Conservation (phyloP, 1,140 invertebrate genomes). For the Scaptodrosophila lebanonensis region DNA sequence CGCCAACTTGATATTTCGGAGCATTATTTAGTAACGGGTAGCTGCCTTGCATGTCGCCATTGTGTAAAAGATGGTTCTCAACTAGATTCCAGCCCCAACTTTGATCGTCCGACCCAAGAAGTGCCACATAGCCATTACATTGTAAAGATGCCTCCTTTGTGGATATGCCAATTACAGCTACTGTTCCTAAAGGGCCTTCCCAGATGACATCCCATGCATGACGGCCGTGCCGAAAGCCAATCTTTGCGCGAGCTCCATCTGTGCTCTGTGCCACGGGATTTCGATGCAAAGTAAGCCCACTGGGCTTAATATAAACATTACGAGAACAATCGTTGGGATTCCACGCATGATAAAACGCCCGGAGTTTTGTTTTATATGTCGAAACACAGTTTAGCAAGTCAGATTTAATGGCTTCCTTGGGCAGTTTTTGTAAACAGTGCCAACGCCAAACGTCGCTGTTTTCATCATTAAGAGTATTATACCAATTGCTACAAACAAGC, state of each 20-base stretch:
- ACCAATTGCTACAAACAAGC: slow-evolving; percentile 96
- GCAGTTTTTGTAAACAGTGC: slow-evolving; percentile 91
- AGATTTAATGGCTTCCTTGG: slow-evolving; percentile 94
- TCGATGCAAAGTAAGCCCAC: slow-evolving; percentile 97
- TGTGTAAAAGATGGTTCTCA: slow-evolving; percentile 97
- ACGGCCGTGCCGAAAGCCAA: slow-evolving; percentile 93
- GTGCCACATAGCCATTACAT: slow-evolving; percentile 95
- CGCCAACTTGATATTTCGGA: slow-evolving; percentile 98
- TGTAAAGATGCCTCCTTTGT: slow-evolving; percentile 94
- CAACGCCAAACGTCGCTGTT: slow-evolving; percentile 97
- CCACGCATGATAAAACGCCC: slow-evolving; percentile 97
- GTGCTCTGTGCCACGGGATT: slow-evolving; percentile 99
- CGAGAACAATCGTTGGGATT: slow-evolving; percentile 97
- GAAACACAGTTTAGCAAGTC: slow-evolving; percentile 92
- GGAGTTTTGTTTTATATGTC: slow-evolving; percentile 95
- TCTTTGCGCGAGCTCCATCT: slow-evolving; percentile 96
- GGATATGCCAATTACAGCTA: slow-evolving; percentile 96
- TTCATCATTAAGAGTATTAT: slow-evolving; percentile 92
- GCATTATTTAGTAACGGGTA: slow-evolving; percentile 98
- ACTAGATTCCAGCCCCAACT: slow-evolving; percentile 99
- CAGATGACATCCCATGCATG: slow-evolving; percentile 99
- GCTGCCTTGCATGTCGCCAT: slow-evolving; percentile 96
- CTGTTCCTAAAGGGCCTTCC: slow-evolving; percentile 98
- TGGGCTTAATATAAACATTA: slow-evolving; percentile 97
- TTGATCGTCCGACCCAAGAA: slow-evolving; percentile 96